These are phyloP conservation scores for Elgaria multicarinata DNA, from an alignment of 2,113 vertebrate genomes.

Conservation along the genomic window DNA sequence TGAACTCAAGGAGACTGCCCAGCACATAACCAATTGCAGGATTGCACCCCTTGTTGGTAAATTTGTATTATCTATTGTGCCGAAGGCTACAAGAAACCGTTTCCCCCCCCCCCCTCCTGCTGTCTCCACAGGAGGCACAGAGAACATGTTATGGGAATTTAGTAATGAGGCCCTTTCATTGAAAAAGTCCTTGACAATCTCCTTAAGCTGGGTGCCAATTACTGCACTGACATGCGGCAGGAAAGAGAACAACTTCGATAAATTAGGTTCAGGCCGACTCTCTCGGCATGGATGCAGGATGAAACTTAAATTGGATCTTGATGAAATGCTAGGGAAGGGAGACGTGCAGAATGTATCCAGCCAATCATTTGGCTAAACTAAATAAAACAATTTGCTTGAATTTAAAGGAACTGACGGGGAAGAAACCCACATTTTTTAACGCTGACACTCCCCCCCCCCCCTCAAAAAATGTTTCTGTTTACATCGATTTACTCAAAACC, in stretches of 20 bases:
- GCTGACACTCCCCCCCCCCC: conserved; percentile 50
- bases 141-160: conserved; percentile 59
- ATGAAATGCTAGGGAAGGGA: conserved; percentile 61
- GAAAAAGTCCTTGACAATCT: conserved; percentile 67
- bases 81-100: conserved; percentile 35
- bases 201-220: conserved; percentile 73
- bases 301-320: conserved; percentile 71
- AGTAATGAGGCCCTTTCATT: conserved; percentile 60
- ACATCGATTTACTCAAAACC: conserved; percentile 71
- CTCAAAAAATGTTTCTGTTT: conserved; percentile 75
- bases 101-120: conserved; percentile 26
- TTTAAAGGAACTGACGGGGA: conserved; percentile 55
- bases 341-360: conserved; percentile 62
- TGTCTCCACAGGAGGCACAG: conserved; percentile 56
- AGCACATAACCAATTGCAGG: not conserved
- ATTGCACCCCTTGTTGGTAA: conserved; percentile 7
- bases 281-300: conserved; percentile 57
- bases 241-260: conserved; percentile 69
- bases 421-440: conserved; percentile 38
- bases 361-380: conserved; percentile 62
- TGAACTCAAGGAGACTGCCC: not conserved
- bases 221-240: conserved; percentile 65
- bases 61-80: conserved; percentile 42
- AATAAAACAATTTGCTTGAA: conserved; percentile 74
- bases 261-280: conserved; percentile 72